A percentile compares a stretch with the other conserved stretches of the same genome.
These are phyloP conservation scores for Calliphora vicina DNA, from an alignment of 1,140 invertebrate genomes.

Conservation along the genomic window DNA sequence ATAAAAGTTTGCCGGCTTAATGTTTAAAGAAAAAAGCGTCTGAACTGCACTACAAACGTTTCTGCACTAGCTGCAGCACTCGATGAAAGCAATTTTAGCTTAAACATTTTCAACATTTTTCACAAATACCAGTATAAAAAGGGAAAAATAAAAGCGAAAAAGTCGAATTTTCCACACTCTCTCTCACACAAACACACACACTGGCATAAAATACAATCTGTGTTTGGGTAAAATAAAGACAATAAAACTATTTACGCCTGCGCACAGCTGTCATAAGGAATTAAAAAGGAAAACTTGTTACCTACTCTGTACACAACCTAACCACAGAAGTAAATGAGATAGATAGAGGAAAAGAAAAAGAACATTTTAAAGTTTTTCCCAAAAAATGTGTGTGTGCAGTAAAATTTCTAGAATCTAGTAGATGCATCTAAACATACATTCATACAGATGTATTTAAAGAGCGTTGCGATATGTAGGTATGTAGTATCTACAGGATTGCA, in stretches of 20 bases:
- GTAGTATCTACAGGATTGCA: constrained; percentile 9
- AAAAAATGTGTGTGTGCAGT: background rate
- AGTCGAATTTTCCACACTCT: constrained; percentile 28
- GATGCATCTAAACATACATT: too few species aligned
- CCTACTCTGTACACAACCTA: background rate
- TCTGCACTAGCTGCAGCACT: constrained; percentile 26
- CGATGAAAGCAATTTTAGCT: constrained; percentile 27
- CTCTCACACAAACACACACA: background rate
- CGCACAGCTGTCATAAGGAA: constrained; percentile 29
- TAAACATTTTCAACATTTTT: background rate
- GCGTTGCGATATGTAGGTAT: background rate
- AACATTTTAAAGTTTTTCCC: background rate
- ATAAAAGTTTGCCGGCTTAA: background rate
- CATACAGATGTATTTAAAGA: background rate
- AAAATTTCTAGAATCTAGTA: too few species aligned
- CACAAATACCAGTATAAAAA: background rate
- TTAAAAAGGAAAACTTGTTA: constrained; percentile 23
- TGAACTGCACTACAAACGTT: constrained; percentile 30
- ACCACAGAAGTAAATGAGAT: background rate
- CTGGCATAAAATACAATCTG: background rate
- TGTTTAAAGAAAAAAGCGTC: constrained; percentile 32
- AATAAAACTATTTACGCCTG: constrained; percentile 25
- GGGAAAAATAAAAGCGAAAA: constrained; percentile 18
- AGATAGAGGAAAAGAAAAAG: background rate
- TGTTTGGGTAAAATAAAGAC: background rate